These are phyloP conservation scores for Caenorhabditis macrosperma DNA, from an alignment of 2,888 invertebrate species.

Conservation along the genomic window DNA sequence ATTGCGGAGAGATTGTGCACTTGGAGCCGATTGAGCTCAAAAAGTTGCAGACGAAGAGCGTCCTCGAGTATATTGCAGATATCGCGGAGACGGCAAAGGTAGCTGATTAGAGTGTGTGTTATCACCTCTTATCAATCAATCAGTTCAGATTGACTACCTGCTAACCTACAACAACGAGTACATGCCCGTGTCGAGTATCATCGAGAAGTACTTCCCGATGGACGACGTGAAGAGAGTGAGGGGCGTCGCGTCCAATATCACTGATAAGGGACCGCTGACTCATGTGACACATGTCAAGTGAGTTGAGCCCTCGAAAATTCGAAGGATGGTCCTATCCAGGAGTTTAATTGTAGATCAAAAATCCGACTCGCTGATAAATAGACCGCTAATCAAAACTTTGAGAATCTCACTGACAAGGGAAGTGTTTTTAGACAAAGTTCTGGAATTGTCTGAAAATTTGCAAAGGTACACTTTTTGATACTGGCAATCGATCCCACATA, in stretches of 20 bases:
- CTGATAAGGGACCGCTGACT: conserved; percentile 62
- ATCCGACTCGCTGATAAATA: too few relatives aligned
- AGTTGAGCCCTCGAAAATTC: too few relatives aligned
- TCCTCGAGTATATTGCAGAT: conserved; percentile 77
- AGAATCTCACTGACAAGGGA: too few relatives aligned
- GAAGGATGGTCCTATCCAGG: too few relatives aligned
- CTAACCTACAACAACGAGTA: conserved; percentile 43
- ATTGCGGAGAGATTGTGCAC: conserved; percentile 67
- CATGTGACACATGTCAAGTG: conserved; percentile 60
- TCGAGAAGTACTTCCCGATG: conserved; percentile 26
- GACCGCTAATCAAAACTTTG: too few relatives aligned
- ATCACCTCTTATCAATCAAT: too few relatives aligned
- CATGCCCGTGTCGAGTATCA: conserved; percentile 40
- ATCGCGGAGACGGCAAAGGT: conserved; percentile 78
- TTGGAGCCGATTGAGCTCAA: conserved; percentile 79
- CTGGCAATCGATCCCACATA: too few relatives aligned
- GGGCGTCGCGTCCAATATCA: conserved; percentile 60
- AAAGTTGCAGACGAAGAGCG: conserved; percentile 77
- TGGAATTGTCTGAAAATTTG: too few relatives aligned
- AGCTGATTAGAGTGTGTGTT: not conserved
- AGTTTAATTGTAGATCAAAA: too few relatives aligned
- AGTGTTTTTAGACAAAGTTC: too few relatives aligned
- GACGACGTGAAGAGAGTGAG: conserved; percentile 47
- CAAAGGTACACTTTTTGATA: too few relatives aligned
- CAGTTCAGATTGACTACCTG: conserved; percentile 59